Evolutionary conservation across 2,113 vertebrate species (phyloP).

Genomic region (Carassius gibelio): DNA sequence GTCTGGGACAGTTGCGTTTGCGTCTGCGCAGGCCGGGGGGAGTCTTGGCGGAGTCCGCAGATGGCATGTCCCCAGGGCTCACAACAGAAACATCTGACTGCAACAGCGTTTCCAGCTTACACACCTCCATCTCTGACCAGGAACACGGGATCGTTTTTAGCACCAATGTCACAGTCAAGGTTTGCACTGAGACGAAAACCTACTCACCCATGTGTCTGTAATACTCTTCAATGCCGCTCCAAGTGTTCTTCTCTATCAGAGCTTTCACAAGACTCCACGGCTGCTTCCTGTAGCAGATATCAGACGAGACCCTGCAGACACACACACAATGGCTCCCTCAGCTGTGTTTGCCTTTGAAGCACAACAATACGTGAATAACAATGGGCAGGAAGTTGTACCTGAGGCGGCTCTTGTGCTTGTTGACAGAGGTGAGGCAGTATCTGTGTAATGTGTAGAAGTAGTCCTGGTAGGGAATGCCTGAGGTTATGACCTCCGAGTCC

Average conservation of each 20-base stretch:
- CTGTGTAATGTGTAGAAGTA: conserved; percentile 91
- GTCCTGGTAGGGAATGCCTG: conserved; percentile 92
- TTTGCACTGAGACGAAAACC: not conserved
- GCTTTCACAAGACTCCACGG: conserved; percentile 90
- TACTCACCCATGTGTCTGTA: conserved; percentile 85
- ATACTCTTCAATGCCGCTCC: conserved; percentile 89
- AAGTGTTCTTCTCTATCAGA: conserved; percentile 89
- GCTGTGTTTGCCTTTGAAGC: not conserved
- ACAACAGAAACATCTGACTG: conserved; percentile 81
- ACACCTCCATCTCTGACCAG: conserved; percentile 80
- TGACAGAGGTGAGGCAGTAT: conserved; percentile 87
- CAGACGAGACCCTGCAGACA: conserved; percentile 82
- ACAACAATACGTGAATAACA: not conserved
- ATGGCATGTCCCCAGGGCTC: conserved; percentile 74
- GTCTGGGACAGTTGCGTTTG: conserved; percentile 82
- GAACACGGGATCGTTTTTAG: not conserved
- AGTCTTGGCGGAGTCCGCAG: conserved; percentile 72
- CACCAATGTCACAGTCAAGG: not conserved
- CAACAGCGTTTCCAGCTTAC: conserved; percentile 82
- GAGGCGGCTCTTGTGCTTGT: conserved; percentile 85
- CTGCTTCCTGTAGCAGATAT: conserved; percentile 92
- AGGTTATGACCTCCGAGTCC: conserved; percentile 89
- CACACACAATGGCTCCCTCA: conserved; percentile 38
- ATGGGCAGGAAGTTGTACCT: conserved; percentile 70
- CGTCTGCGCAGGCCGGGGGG: conserved; percentile 78